Evolutionary conservation across 1,140 invertebrate species (phyloP), one percentile per base, ranked within the genome.

Genomic region (Linepithema humile): DNA sequence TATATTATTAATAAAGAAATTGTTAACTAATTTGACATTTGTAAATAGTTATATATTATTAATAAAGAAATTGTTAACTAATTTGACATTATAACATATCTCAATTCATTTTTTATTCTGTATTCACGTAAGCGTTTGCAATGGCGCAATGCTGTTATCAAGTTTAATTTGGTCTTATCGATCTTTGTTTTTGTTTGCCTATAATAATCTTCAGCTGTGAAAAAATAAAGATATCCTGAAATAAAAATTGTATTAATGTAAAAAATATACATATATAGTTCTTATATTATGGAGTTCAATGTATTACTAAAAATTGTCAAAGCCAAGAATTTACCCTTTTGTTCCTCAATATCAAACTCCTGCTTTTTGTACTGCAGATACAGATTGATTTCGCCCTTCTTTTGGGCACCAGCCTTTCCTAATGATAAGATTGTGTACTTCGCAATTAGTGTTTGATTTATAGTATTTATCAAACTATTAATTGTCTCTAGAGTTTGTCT

Each of bases 81-180:
- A 29, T 83, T n/a, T 17, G 12, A 15, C 26, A 40, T 72, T 73
- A 92, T 38, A 48, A 88, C 84, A 84, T 94, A 94, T 80, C 89
- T 78, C 6, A 92, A 9, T 72, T 89, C 90, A 72, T 93, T 94
- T 17, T 85, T 89, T 12, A 86, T 85, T 74, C 92, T 91, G 1
- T 90, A 78, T 82, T 93, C 92, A 29, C 91, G 75, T 38, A 94
- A 73, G 84, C 91, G 84, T 78, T 93, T 94, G n/a, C 92, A 92
- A 64, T 94, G 92, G 0, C 93, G 89, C 12, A 94, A 82, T 67
- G 91, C 92, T 12, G 91, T 91, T 20, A 94, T 26, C 12, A 93
- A 86, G 87, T 92, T 94, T 17, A 94, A 88, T 83, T 93, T 94
- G 0, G 86, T 89, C 88, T 93, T 94, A 50, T 94, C 93, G 17